Evolutionary conservation across 92 coral and sea anemone species (phyloP).

Genomic region (Porites divaricata): DNA sequence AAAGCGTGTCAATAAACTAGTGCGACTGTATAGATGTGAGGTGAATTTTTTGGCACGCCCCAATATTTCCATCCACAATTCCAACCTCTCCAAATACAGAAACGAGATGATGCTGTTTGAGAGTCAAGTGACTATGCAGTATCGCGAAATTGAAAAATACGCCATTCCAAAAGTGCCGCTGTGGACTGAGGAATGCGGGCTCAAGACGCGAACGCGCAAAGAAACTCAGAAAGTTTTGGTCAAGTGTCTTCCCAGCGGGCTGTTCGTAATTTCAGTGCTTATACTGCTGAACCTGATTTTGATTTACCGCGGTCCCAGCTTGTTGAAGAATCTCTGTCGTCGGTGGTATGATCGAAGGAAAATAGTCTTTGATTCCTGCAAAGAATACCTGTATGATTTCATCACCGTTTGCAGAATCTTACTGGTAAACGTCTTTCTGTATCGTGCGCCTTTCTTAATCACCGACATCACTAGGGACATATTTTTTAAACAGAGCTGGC

Average conservation of each 20-base stretch:
- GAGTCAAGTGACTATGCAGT: constrained; percentile 64
- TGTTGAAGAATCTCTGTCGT: constrained; percentile 77
- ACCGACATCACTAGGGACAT: constrained; percentile 89
- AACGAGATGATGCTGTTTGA: constrained; percentile 84
- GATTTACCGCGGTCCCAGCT: constrained; percentile 90
- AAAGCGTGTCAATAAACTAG: constrained; percentile 83
- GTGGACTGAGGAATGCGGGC: constrained; percentile 84
- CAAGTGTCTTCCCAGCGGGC: constrained; percentile 90
- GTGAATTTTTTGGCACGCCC: constrained; percentile 74
- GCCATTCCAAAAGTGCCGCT: constrained; percentile 83
- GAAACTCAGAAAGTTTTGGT: constrained; percentile 90
- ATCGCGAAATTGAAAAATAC: constrained; percentile 67
- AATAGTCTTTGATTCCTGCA: constrained; percentile 76
- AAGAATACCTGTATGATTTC: constrained; percentile 82
- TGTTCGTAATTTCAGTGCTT: constrained; percentile 64
- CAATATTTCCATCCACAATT: constrained; percentile 70
- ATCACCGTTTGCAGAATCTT: constrained; percentile 80
- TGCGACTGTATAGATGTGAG: constrained; percentile 85
- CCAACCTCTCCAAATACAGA: constrained; percentile 69
- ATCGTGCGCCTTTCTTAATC: constrained; percentile 93
- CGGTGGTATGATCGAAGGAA: constrained; percentile 95
- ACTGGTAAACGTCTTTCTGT: constrained; percentile 74
- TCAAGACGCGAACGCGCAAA: constrained; percentile 79
- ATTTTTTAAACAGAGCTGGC: constrained; percentile 90
- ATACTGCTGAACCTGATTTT: constrained; percentile 78